These are phyloP conservation scores for Morpho achilles DNA, from an alignment of 2,888 invertebrate species.

Conservation along the genomic window DNA sequence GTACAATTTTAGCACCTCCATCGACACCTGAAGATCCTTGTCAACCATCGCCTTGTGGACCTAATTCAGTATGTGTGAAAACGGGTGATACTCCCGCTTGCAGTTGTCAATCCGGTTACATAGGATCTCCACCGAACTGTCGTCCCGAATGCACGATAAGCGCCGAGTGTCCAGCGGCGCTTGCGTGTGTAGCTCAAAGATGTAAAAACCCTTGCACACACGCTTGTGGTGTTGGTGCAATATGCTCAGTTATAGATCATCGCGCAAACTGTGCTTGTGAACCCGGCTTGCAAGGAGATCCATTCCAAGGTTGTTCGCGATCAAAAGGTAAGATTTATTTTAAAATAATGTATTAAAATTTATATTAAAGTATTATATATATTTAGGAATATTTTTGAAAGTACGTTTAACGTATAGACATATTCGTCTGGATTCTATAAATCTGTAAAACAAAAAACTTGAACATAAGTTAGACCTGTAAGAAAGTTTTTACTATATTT, in stretches of 20 bases:
- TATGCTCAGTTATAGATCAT: slow-evolving; percentile 81
- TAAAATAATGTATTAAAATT: slow-evolving; percentile 14
- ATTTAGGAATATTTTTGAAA: too few species aligned
- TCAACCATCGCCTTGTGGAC: slow-evolving; percentile 83
- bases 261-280: slow-evolving; percentile 82
- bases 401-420: too few species aligned
- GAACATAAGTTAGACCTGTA: slow-evolving; percentile 2
- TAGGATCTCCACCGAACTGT: slow-evolving; percentile 83
- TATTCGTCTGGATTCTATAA: not conserved
- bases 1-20: slow-evolving; percentile 40
- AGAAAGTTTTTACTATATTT: slow-evolving; percentile 10
- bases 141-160: slow-evolving; percentile 84
- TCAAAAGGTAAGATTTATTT: slow-evolving; percentile 52
- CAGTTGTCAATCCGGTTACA: slow-evolving; percentile 80
- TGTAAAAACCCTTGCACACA: slow-evolving; percentile 84
- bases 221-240: slow-evolving; percentile 80
- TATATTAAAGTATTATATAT: not conserved
- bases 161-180: slow-evolving; percentile 82
- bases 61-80: slow-evolving; percentile 81
- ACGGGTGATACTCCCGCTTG: slow-evolving; percentile 81
- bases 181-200: slow-evolving; percentile 81
- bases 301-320: slow-evolving; percentile 77
- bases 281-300: slow-evolving; percentile 80
- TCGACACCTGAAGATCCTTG: slow-evolving; percentile 75
- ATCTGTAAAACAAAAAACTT: not conserved